Percentiles rank a stretch among this genome's conserved stretches.
Evolutionary conservation across 2,113 vertebrate species (phyloP).

Genomic region (Lagopus muta): DNA sequence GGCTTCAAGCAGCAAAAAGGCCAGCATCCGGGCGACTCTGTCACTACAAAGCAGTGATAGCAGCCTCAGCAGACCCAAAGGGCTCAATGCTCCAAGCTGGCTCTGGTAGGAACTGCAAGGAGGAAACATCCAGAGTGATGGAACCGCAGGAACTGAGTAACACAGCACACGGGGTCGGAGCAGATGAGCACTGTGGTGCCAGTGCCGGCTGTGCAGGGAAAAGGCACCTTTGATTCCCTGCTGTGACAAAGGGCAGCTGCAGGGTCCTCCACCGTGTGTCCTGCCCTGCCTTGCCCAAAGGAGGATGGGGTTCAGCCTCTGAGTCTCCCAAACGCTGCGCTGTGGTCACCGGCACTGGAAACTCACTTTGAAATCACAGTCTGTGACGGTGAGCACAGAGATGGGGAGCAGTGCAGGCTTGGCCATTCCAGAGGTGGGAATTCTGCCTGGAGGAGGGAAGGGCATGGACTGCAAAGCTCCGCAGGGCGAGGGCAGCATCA

Average conservation of each 20-base stretch:
- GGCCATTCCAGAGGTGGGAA: not conserved
- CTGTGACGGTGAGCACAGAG: not conserved
- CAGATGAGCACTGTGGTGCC: not conserved
- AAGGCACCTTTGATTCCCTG: rapidly evolving
- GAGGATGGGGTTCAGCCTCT: constrained; percentile 54
- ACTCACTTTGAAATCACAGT: not conserved
- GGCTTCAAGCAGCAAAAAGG: not conserved
- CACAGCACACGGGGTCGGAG: rapidly evolving
- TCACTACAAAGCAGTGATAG: not conserved
- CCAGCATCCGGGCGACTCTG: not conserved
- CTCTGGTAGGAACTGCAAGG: not conserved
- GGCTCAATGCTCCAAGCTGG: not conserved
- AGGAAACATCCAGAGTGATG: not conserved
- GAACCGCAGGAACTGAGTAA: not conserved
- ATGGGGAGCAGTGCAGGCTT: too few relatives aligned
- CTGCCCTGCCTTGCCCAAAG: rapidly evolving
- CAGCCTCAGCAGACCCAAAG: not conserved
- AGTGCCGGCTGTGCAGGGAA: not conserved
- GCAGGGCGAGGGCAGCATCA: rapidly evolving
- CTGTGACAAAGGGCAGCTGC: rapidly evolving
- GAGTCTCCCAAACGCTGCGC: constrained; percentile 33
- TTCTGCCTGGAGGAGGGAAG: not conserved
- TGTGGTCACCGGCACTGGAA: not conserved
- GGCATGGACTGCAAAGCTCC: rapidly evolving
- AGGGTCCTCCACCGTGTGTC: rapidly evolving